A percentile compares a stretch with the other conserved stretches of the same genome.
Evolutionary conservation across 2,113 vertebrate species (phyloP).

Genomic region (Glaucomys volans): DNA sequence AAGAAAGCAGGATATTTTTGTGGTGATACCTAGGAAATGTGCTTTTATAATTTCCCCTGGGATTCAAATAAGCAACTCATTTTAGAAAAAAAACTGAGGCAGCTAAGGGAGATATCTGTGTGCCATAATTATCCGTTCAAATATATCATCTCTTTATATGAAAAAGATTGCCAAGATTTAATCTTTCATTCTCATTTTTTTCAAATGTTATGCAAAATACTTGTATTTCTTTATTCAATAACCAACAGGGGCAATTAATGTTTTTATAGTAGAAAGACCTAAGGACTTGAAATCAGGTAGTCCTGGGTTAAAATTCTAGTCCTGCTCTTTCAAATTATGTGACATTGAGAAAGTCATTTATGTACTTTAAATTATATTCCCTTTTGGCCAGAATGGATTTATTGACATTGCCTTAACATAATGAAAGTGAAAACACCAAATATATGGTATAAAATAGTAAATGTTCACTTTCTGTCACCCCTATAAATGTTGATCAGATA

Average conservation of each 20-base stretch:
- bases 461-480: not conserved
- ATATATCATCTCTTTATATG: not conserved
- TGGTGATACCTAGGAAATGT: not conserved
- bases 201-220: not conserved
- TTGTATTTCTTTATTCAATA: not conserved
- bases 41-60: not conserved
- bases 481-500: constrained; percentile 10
- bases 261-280: not conserved
- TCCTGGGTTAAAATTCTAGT: not conserved
- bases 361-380: not conserved
- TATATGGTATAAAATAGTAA: not conserved
- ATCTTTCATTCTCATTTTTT: not conserved
- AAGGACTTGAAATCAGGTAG: not conserved
- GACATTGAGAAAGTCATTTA: not conserved
- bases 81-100: constrained; percentile 37
- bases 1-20: constrained; percentile 18
- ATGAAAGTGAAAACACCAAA: not conserved
- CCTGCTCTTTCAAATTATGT: not conserved
- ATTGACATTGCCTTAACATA: not conserved
- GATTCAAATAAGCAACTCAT: not conserved
- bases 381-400: constrained; percentile 20
- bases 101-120: not conserved
- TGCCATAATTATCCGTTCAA: not conserved
- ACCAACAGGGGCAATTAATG: not conserved
- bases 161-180: not conserved